phyloP scores from a whole-genome alignment of 1,140 invertebrate genomes.

The Steinernema feltiae region DNA sequence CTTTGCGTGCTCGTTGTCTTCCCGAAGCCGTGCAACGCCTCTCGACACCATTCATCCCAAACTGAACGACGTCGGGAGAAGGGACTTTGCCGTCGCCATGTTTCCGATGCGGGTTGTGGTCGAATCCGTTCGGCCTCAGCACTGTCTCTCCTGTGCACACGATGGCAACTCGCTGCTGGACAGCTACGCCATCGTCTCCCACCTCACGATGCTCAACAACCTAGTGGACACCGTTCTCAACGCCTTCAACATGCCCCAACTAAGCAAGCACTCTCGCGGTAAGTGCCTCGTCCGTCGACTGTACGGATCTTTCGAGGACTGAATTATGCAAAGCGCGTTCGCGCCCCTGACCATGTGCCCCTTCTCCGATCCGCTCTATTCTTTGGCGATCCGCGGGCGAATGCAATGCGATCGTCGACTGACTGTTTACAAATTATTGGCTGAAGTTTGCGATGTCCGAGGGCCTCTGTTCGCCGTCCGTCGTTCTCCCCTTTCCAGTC shows the following conservation, averaged over 20 bases:
- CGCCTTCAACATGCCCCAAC: background rate
- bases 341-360: background rate
- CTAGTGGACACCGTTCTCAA: constrained; percentile 22
- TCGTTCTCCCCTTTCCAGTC: background rate
- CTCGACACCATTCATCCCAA: background rate
- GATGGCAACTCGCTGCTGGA: constrained; percentile 38
- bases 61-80: background rate
- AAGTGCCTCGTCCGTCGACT: background rate
- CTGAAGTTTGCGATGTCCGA: constrained; percentile 4
- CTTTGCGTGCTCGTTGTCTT: background rate
- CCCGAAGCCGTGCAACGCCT: background rate
- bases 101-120: constrained; percentile 40
- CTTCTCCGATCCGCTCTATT: background rate
- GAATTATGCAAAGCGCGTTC: background rate
- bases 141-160: constrained; percentile 35
- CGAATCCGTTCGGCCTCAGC: constrained; percentile 34
- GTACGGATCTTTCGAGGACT: background rate
- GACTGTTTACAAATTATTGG: constrained; percentile 15
- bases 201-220: constrained; percentile 27
- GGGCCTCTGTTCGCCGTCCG: background rate
- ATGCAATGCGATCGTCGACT: background rate
- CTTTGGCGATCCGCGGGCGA: background rate
- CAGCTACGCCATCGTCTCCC: constrained; percentile 39
- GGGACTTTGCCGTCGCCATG: constrained; percentile 20
- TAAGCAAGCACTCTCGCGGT: background rate